Percentiles rank a stretch among this genome's conserved stretches.
Conservation (phyloP, 2,797 vertebrate species). For the Glyptemys insculpta region DNA sequence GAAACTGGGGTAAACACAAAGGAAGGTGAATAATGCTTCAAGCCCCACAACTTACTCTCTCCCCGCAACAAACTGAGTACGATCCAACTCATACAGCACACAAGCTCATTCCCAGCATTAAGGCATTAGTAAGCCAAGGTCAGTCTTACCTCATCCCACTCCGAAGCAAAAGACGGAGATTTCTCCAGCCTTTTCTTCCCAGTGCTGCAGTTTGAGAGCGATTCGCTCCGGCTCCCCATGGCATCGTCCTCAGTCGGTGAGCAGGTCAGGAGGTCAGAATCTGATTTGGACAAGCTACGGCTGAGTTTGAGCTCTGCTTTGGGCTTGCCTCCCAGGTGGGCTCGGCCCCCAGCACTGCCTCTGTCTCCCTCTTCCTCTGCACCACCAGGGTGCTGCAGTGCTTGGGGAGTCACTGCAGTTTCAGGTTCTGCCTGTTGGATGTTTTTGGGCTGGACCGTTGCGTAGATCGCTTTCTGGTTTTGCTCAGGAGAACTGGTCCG, state of each 20-base stretch:
- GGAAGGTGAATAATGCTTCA: neutral
- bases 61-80: neutral
- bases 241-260: constrained; percentile 92
- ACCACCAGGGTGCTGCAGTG: constrained; percentile 77
- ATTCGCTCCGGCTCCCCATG: constrained; percentile 95
- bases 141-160: constrained; percentile 98
- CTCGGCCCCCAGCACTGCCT: constrained; percentile 79
- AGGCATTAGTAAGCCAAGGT: neutral
- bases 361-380: constrained; percentile 81
- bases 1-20: fast-evolving
- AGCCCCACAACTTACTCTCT: neutral
- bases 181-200: constrained; percentile 97
- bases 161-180: constrained; percentile 96
- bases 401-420: constrained; percentile 66
- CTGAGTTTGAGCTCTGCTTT: constrained; percentile 96
- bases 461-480: constrained; percentile 87
- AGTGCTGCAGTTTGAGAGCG: constrained; percentile 95
- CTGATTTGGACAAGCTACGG: constrained; percentile 98
- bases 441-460: constrained; percentile 83
- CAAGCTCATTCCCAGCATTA: neutral
- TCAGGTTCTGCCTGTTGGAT: constrained; percentile 77
- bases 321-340: constrained; percentile 82
- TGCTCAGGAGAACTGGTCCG: constrained; percentile 83
- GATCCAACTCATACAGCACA: neutral
- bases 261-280: constrained; percentile 96